phyloP scores from a whole-genome alignment of 92 coral and sea anemone species.

The Parazoanthus swiftii region DNA sequence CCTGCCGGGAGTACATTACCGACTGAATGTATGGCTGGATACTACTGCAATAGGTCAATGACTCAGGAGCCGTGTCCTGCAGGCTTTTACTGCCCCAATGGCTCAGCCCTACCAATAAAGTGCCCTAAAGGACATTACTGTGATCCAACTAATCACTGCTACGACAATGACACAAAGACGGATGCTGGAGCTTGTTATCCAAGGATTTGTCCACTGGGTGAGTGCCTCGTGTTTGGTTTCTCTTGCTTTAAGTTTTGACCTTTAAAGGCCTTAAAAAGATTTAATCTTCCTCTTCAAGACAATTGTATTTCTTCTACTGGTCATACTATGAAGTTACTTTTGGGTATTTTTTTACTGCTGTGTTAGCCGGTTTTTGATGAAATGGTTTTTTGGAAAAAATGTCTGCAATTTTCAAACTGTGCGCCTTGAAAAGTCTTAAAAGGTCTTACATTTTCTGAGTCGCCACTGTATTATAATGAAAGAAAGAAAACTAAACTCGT shows the following conservation, averaged over 20 bases:
- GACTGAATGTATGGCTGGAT: slow-evolving; percentile 75
- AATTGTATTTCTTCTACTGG: too few species aligned
- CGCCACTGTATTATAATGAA: too few species aligned
- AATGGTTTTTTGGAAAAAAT: too few species aligned
- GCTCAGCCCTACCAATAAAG: slow-evolving; percentile 66
- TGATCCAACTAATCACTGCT: slow-evolving; percentile 72
- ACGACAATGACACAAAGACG: slow-evolving; percentile 47
- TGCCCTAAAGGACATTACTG: slow-evolving; percentile 92
- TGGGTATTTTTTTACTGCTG: too few species aligned
- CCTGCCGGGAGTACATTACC: slow-evolving; percentile 85
- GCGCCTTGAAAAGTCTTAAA: too few species aligned
- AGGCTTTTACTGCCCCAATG: slow-evolving; percentile 84
- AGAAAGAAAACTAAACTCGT: too few species aligned
- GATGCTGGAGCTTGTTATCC: slow-evolving; percentile 90
- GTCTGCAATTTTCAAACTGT: too few species aligned
- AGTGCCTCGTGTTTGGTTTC: background rate
- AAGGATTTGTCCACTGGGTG: slow-evolving; percentile 82
- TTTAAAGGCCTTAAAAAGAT: too few species aligned
- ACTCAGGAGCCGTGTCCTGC: slow-evolving; percentile 83
- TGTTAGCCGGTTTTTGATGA: too few species aligned
- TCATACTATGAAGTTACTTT: too few species aligned
- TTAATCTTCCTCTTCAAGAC: too few species aligned
- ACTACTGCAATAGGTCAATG: slow-evolving; percentile 83
- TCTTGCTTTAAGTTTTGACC: background rate
- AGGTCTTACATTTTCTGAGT: too few species aligned